Evolutionary conservation across 2,797 vertebrate species (phyloP), one percentile per base, ranked within the genome.

Genomic region (Lepus oiostolus): DNA sequence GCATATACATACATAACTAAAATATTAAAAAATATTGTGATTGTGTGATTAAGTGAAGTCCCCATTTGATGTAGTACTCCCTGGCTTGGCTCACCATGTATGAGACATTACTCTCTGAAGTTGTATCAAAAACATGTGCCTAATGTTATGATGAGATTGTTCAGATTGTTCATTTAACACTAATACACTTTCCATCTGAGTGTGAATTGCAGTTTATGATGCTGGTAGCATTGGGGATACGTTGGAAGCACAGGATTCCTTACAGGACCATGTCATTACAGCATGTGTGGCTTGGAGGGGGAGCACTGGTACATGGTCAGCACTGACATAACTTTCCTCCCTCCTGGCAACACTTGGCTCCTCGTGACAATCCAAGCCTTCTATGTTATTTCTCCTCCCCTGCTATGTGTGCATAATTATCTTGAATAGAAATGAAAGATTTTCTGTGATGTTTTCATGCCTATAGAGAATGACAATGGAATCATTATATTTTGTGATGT

Each of bases 241-340:
- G 11, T 14, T 4, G 32, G 35, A 67, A 32, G 26, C 5, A 1
- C 26, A 0, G 62, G 52, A 24, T 7, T 80, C 52, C 60, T 72
- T 22, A 7, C 0, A 1, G 54, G 62, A 75, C 22, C 1, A 0
- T 9, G 42, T 5, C 11, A 7, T 77, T 52, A 32, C 35, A 28
- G 10, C 4, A 2, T 16, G 0, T 85, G 26, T 62, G 52, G 21
- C 50, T 71, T 30, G 9, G 42, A 68, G 58, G 7, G 16, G 21
- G 13, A 19, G 21, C 62, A 10, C 9, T 32, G 5, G 26, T n/a
- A 22, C 4, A 0, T 0, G 1, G 28, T 62, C 32, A 11, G 10
- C 85, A 30, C 77, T 2, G 7, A 2, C 7, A 7, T 3, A 50
- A 14, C 32, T 67, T 85, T 85, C 26, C 83, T 91, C 16, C 60